A percentile compares a stretch with the other conserved stretches of the same genome.
Conservation (phyloP, 2,888 invertebrate species). For the Drosophila mulleri region DNA sequence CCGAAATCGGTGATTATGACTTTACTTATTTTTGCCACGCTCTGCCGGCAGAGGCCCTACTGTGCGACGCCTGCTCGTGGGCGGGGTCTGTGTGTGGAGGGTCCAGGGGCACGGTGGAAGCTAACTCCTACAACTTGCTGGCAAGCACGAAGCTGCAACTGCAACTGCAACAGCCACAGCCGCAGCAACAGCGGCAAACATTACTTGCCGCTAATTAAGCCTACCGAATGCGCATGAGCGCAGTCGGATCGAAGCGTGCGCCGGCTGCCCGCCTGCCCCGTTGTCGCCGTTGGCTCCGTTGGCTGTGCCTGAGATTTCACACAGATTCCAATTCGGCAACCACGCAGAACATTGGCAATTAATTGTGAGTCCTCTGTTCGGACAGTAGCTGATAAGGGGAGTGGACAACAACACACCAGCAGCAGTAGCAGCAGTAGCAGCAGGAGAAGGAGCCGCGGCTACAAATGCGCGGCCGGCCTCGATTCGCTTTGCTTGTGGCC, state of each 20-base stretch:
- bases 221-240: constrained; percentile 70
- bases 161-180: neutral
- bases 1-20: no score
- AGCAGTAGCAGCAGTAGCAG: neutral
- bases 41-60: no score
- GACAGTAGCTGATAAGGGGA: constrained; percentile 76
- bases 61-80: constrained; percentile 27
- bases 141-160: constrained; percentile 38
- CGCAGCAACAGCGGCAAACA: constrained; percentile 60
- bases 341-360: constrained; percentile 76
- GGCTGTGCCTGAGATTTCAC: constrained; percentile 69
- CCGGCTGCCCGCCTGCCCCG: constrained; percentile 1
- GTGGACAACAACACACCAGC: constrained; percentile 50
- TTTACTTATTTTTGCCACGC: no score
- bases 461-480: constrained; percentile 41
- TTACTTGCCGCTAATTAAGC: constrained; percentile 83
- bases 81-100: neutral
- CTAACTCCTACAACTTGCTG: constrained; percentile 64
- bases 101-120: neutral
- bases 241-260: neutral
- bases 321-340: constrained; percentile 72
- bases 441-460: neutral
- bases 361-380: constrained; percentile 70
- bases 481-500: constrained; percentile 30
- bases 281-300: neutral